Conservation (phyloP, 2,797 vertebrate species). For the Spea hammondii region DNA sequence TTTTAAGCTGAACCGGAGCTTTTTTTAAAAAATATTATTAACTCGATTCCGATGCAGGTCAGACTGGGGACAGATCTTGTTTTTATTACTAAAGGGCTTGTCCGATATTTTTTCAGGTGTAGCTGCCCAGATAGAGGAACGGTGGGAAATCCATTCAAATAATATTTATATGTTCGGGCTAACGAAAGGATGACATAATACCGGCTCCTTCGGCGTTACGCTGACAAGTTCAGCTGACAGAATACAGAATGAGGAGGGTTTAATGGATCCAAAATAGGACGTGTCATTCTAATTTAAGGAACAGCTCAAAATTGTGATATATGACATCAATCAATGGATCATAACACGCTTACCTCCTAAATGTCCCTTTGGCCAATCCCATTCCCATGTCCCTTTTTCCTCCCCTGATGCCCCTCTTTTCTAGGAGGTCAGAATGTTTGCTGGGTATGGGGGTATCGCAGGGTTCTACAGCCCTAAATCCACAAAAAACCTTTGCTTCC, state of each 20-base stretch:
- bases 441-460: too few relatives aligned
- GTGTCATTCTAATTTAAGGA: neutral
- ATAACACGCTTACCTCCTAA: neutral
- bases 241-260: neutral
- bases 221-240: slow-evolving; percentile 26
- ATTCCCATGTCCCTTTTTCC: neutral
- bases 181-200: slow-evolving; percentile 45
- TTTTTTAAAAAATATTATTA: slow-evolving; percentile 7
- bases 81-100: slow-evolving; percentile 24
- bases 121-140: slow-evolving; percentile 11
- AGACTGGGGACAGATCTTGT: slow-evolving; percentile 32
- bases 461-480: too few relatives aligned
- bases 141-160: slow-evolving; percentile 50
- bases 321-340: slow-evolving; percentile 18
- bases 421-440: too few relatives aligned
- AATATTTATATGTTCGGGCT: slow-evolving; percentile 46
- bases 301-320: slow-evolving; percentile 3
- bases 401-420: too few relatives aligned
- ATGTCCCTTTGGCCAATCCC: neutral
- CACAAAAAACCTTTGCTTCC: neutral
- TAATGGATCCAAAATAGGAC: slow-evolving; percentile 16
- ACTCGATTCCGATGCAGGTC: slow-evolving; percentile 8
- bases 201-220: slow-evolving; percentile 10
- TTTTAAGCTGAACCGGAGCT: neutral
- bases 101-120: slow-evolving; percentile 48